Percentiles rank a stretch among this genome's conserved stretches.
Conservation (phyloP, 1,140 invertebrate species). For the Drosophila lacteicornis region DNA sequence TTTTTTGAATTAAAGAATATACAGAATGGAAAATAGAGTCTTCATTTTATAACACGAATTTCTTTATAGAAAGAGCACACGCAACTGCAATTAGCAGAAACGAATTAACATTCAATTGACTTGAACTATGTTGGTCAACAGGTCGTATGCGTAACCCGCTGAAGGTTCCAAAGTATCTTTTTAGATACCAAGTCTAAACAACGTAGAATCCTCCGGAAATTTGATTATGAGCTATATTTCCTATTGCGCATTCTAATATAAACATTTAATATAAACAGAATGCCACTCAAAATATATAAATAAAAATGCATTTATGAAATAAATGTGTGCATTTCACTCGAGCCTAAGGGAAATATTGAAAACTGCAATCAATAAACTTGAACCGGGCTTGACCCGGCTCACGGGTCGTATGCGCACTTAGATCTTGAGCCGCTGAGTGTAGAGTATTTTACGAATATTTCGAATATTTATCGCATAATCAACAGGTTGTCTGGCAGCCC, state of each 20-base stretch:
- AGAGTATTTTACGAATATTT: constrained; percentile 3
- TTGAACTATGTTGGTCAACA: constrained; percentile 7
- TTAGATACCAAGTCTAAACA: not conserved
- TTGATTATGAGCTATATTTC: no score
- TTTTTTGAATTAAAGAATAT: not conserved
- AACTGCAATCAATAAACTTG: constrained; percentile 12
- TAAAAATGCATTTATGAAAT: not conserved
- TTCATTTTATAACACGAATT: no score
- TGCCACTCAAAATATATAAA: no score
- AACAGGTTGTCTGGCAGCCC: constrained; percentile 17
- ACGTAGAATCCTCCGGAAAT: not conserved
- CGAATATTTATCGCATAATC: constrained; percentile 10
- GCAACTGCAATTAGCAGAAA: constrained; percentile 14
- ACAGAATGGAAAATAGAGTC: no score
- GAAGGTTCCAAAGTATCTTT: not conserved
- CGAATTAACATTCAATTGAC: constrained; percentile 15
- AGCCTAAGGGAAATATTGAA: not conserved
- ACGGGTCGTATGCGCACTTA: constrained; percentile 16
- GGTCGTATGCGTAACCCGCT: constrained; percentile 10
- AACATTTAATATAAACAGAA: no score
- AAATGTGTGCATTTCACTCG: no score
- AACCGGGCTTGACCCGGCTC: constrained; percentile 1
- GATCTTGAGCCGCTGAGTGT: not conserved
- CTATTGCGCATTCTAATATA: not conserved
- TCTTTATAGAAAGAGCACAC: not conserved